A percentile compares a stretch with the other conserved stretches of the same genome.
These are phyloP conservation scores for Gymnorhina tibicen DNA, from an alignment of 2,113 vertebrate genomes.

Conservation along the genomic window DNA sequence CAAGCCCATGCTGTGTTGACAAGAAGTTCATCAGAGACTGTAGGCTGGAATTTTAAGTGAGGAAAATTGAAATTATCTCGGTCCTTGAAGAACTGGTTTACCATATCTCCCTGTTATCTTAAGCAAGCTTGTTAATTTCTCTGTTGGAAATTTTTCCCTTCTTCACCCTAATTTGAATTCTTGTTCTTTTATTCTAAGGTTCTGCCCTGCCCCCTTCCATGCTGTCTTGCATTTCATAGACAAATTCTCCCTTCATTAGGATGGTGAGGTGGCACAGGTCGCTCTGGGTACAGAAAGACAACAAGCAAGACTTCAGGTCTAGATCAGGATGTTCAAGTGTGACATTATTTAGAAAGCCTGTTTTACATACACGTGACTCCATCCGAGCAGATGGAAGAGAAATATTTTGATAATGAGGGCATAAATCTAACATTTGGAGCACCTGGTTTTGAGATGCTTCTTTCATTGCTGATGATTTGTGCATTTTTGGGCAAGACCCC, in stretches of 20 bases:
- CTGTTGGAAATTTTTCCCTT: background rate
- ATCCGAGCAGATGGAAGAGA: background rate
- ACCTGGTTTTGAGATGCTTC: background rate
- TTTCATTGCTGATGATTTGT: background rate
- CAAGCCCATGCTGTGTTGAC: background rate
- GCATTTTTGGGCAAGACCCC: background rate
- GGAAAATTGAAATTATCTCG: background rate
- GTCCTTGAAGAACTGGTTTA: background rate
- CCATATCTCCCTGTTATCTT: background rate
- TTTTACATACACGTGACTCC: background rate
- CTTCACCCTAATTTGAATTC: conserved; percentile 2
- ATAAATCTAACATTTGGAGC: background rate
- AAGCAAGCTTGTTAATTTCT: background rate
- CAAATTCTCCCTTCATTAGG: background rate
- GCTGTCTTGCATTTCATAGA: background rate
- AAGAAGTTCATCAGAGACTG: background rate
- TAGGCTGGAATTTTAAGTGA: conserved; percentile 1
- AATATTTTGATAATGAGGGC: background rate
- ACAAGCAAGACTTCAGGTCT: background rate
- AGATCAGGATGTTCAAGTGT: background rate
- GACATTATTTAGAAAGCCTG: background rate
- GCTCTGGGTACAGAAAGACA: background rate
- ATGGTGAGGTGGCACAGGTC: background rate
- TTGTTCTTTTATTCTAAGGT: background rate
- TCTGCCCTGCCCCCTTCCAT: background rate